Percentiles rank a stretch among this genome's conserved stretches.
phyloP scores from a whole-genome alignment of 2,797 vertebrate genomes.

The Ispidina picta region DNA sequence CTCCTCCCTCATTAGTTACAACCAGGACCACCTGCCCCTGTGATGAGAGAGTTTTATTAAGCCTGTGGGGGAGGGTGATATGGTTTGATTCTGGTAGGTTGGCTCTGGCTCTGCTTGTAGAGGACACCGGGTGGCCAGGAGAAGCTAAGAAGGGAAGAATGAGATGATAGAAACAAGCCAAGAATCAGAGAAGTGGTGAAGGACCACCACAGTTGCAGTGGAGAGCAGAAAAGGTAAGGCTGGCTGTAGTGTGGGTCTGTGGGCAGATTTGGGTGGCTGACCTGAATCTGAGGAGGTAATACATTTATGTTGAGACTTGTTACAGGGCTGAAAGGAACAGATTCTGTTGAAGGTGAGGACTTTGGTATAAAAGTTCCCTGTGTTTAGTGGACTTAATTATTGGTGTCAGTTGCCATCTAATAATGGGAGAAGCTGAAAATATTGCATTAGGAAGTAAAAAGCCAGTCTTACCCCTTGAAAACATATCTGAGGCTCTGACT shows the following conservation, averaged over 20 bases:
- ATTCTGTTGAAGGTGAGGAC: not conserved
- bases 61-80: fast-evolving
- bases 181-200: not conserved
- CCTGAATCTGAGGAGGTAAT: not conserved
- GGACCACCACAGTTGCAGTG: not conserved
- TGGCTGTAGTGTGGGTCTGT: not conserved
- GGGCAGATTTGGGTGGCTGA: not conserved
- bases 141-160: not conserved
- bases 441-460: not conserved
- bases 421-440: not conserved
- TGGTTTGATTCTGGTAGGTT: not conserved
- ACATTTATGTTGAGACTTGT: not conserved
- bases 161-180: not conserved
- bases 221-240: not conserved
- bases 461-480: not conserved
- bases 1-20: not conserved
- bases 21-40: not conserved
- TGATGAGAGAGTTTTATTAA: not conserved
- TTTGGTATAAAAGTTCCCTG: not conserved
- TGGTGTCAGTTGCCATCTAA: not conserved
- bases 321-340: not conserved
- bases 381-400: not conserved
- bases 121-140: not conserved
- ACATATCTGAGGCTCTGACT: not conserved
- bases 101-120: not conserved